phyloP scores from a whole-genome alignment of 2,888 invertebrate genomes.

The Byasa hedistus region DNA sequence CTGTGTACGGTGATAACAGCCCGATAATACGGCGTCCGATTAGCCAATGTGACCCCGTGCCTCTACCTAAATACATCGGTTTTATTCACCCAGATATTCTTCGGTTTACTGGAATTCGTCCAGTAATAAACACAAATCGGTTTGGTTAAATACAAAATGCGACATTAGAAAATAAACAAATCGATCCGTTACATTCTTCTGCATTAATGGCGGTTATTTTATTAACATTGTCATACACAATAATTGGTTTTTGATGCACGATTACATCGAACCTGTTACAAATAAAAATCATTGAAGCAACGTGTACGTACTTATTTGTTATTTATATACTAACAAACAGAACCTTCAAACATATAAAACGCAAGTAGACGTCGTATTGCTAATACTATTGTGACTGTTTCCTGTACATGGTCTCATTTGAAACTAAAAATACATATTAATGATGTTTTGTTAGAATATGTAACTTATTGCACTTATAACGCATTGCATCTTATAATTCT shows the following conservation, averaged over 20 bases:
- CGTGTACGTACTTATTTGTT: not conserved
- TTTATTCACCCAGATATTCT: not conserved
- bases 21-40: conserved; percentile 67
- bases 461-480: not conserved
- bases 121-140: not conserved
- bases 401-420: conserved; percentile 11
- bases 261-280: not conserved
- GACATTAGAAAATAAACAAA: not conserved
- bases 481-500: not conserved
- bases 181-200: too few species aligned
- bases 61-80: conserved; percentile 9
- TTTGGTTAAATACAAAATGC: not conserved
- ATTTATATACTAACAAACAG: conserved; percentile 8
- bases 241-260: not conserved
- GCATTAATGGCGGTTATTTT: not conserved
- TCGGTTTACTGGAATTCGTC: not conserved
- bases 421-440: not conserved
- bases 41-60: conserved; percentile 67
- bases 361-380: conserved; percentile 1
- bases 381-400: conserved; percentile 6
- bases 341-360: conserved; percentile 13
- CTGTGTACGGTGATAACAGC: conserved; percentile 60
- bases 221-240: not conserved
- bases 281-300: not conserved
- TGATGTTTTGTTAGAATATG: not conserved